Conservation (phyloP, 1,140 invertebrate genomes). For the Globodera rostochiensis region DNA sequence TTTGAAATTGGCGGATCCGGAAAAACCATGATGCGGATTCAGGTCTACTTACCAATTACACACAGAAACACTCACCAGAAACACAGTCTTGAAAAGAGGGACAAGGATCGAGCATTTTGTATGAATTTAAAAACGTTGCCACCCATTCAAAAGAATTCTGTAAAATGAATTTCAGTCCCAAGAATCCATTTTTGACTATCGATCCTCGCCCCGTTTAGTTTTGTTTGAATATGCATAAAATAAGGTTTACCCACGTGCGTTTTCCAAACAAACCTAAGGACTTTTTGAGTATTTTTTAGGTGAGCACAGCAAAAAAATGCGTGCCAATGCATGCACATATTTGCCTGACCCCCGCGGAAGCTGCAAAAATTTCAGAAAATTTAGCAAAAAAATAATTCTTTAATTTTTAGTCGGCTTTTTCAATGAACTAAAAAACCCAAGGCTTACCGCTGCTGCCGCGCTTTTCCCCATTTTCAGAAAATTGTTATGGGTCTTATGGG, state of each 20-base stretch:
- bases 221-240: background rate
- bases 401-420: background rate
- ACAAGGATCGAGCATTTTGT: no score
- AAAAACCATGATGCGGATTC: no score
- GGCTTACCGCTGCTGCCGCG: conserved; percentile 1
- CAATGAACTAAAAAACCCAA: background rate
- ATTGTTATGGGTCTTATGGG: background rate
- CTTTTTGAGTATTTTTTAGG: conserved; percentile 4
- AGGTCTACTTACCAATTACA: background rate
- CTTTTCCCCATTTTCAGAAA: conserved; percentile 15
- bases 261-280: conserved; percentile 3
- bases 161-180: no score
- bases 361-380: conserved; percentile 4
- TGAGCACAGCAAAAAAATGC: conserved; percentile 1
- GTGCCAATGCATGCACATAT: conserved; percentile 4
- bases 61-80: background rate
- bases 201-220: no score
- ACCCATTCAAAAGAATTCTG: no score
- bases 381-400: background rate
- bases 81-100: background rate
- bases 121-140: no score
- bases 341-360: background rate
- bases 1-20: no score
- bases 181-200: no score
- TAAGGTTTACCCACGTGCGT: background rate